These are phyloP conservation scores for Sitophilus oryzae DNA, from an alignment of 1,140 invertebrate genomes.

Conservation along the genomic window DNA sequence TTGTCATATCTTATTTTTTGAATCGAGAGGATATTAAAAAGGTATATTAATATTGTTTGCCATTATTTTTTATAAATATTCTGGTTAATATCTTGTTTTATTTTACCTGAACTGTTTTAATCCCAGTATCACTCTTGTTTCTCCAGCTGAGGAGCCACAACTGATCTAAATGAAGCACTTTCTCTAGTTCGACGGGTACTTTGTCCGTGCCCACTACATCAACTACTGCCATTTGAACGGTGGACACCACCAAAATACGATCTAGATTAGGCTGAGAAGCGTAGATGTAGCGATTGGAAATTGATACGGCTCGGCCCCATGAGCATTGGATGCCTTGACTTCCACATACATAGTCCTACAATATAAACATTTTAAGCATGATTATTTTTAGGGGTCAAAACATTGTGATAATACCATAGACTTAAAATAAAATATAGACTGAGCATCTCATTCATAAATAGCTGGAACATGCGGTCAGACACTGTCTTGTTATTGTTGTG, in stretches of 20 bases:
- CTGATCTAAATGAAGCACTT: conserved; percentile 69
- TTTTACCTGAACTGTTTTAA: conserved; percentile 64
- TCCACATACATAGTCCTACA: conserved; percentile 65
- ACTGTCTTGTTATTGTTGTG: too few species aligned
- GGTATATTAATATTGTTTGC: too few species aligned
- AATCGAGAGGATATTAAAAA: too few species aligned
- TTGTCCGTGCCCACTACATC: conserved; percentile 71
- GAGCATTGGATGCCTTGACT: conserved; percentile 58
- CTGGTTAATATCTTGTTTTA: too few species aligned
- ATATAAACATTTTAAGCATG: too few species aligned
- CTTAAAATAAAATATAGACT: too few species aligned
- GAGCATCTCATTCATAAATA: too few species aligned
- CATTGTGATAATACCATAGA: too few species aligned
- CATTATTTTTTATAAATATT: too few species aligned
- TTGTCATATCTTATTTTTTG: too few species aligned
- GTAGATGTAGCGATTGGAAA: conserved; percentile 69
- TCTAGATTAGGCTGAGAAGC: conserved; percentile 68
- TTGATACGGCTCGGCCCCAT: conserved; percentile 71
- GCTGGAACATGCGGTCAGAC: too few species aligned
- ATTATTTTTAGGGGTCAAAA: too few species aligned
- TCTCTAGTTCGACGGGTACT: conserved; percentile 66
- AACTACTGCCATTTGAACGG: conserved; percentile 67
- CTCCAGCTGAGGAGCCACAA: conserved; percentile 75
- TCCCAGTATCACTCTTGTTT: conserved; percentile 48
- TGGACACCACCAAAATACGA: conserved; percentile 66